A percentile compares a stretch with the other conserved stretches of the same genome.
phyloP scores from a whole-genome alignment of 2,888 invertebrate species.

The Tetramorium bicarinatum region DNA sequence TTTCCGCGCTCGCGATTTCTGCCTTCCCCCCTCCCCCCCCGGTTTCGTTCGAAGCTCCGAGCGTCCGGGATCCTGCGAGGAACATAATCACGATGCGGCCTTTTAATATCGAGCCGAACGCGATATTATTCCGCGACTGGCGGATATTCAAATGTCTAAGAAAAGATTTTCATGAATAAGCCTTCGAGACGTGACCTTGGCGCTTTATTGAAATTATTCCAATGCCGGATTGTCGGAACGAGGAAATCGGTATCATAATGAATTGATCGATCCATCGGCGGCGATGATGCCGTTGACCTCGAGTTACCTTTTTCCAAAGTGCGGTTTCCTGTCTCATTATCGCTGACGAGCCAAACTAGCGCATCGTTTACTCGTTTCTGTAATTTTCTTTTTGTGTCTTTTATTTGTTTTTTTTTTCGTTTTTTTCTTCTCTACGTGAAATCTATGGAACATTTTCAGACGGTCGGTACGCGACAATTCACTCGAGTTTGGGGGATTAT shows the following conservation, averaged over 20 bases:
- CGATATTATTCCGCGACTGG: conserved; percentile 57
- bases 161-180: conserved; percentile 53
- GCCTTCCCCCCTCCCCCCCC: background rate
- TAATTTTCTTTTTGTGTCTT: background rate
- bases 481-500: conserved; percentile 42
- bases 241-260: conserved; percentile 64
- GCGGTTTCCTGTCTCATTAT: conserved; percentile 40
- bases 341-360: background rate
- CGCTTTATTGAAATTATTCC: conserved; percentile 83
- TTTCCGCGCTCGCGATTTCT: background rate
- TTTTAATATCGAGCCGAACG: conserved; percentile 77
- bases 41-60: background rate
- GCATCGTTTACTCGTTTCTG: background rate
- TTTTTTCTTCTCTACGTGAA: background rate
- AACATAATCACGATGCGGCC: conserved; percentile 47
- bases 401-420: background rate
- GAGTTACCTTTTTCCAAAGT: background rate
- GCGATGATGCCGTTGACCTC: background rate
- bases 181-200: conserved; percentile 47
- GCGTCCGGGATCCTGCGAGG: background rate
- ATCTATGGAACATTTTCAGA: conserved; percentile 17
- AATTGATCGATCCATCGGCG: conserved; percentile 68
- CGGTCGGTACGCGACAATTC: conserved; percentile 35
- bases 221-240: conserved; percentile 69
- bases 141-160: conserved; percentile 74